Conservation (phyloP, 1,140 invertebrate genomes). For the Zaprionus gabonicus region DNA sequence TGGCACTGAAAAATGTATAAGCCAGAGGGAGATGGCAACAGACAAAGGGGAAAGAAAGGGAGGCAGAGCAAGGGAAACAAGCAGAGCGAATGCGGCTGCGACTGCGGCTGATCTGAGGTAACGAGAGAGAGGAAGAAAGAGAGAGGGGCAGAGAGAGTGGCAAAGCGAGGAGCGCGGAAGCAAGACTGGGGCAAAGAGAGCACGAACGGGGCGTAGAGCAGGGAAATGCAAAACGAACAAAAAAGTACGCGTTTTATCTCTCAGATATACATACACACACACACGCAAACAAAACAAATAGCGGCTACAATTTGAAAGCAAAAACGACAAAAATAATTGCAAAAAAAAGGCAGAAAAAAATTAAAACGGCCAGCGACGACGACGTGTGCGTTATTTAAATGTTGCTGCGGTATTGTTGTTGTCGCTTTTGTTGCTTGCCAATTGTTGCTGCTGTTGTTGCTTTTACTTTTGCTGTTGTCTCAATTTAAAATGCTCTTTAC, state of each 20-base stretch:
- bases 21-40: conserved; percentile 25
- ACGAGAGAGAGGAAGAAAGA: not conserved
- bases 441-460: conserved; percentile 12
- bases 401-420: conserved; percentile 40
- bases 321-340: conserved; percentile 70
- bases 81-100: not conserved
- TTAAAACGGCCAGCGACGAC: conserved; percentile 56
- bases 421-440: not conserved
- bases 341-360: conserved; percentile 64
- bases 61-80: conserved; percentile 16
- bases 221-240: conserved; percentile 42
- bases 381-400: conserved; percentile 79
- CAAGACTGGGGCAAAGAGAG: conserved; percentile 6
- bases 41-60: conserved; percentile 5
- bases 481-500: conserved; percentile 76
- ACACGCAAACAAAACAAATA: conserved; percentile 53
- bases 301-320: conserved; percentile 66
- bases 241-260: conserved; percentile 65
- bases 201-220: not conserved
- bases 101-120: not conserved
- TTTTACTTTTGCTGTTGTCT: conserved; percentile 47
- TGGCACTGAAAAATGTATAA: conserved; percentile 60
- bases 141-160: not conserved
- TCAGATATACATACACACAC: conserved; percentile 51
- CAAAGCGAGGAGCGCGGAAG: conserved; percentile 13